phyloP scores from a whole-genome alignment of 2,113 vertebrate genomes.

The Lophura nycthemera region DNA sequence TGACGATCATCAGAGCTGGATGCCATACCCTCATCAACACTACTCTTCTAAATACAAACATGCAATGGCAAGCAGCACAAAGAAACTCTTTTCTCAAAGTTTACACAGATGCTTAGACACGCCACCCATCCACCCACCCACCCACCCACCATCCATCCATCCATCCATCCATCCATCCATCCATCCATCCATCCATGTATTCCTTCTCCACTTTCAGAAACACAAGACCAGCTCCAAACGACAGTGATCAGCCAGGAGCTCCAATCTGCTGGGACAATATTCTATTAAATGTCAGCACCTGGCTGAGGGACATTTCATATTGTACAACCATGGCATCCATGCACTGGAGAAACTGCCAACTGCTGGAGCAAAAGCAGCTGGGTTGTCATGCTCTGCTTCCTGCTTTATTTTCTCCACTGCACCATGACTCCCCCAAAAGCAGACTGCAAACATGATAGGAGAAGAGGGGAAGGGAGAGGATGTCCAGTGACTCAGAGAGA shows the following conservation, averaged over 20 bases:
- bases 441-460: background rate
- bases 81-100: background rate
- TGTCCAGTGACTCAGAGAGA: slow-evolving; percentile 32
- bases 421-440: background rate
- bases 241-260: background rate
- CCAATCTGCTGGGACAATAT: background rate
- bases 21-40: background rate
- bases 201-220: background rate
- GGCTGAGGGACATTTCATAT: background rate
- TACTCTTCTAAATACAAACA: background rate
- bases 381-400: accelerated
- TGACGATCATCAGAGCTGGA: background rate
- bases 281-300: background rate
- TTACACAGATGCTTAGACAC: background rate
- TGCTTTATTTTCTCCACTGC: background rate
- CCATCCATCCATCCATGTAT: background rate
- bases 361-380: background rate
- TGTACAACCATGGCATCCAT: accelerated
- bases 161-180: background rate
- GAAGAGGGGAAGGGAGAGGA: background rate
- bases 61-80: background rate
- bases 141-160: too few species aligned
- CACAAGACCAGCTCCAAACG: background rate
- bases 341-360: background rate
- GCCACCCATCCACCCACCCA: too few species aligned